These are phyloP conservation scores for Eueides isabella DNA, from an alignment of 1,140 invertebrate species.

Conservation along the genomic window DNA sequence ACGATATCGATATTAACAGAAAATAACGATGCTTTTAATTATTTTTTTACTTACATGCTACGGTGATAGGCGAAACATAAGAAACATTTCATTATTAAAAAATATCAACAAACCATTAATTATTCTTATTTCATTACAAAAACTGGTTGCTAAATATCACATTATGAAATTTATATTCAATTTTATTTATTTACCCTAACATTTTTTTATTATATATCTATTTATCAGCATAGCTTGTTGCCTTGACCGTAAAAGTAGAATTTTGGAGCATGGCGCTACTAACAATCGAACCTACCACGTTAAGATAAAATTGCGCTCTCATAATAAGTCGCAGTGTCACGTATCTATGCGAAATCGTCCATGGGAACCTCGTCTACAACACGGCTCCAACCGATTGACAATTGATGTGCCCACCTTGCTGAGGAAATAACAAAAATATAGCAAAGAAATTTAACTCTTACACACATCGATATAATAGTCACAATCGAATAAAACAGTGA, in stretches of 20 bases:
- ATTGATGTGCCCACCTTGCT: slow-evolving; percentile 57
- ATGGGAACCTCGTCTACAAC: slow-evolving; percentile 56
- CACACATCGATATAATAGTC: not conserved
- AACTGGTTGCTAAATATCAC: too few species aligned
- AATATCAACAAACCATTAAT: too few species aligned
- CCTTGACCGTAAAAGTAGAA: not conserved
- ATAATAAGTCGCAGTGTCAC: slow-evolving; percentile 50
- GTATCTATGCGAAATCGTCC: slow-evolving; percentile 59
- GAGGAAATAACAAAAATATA: slow-evolving; percentile 3
- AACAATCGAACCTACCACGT: slow-evolving; percentile 18
- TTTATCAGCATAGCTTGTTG: not conserved
- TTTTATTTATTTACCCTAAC: too few species aligned
- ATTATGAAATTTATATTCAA: too few species aligned
- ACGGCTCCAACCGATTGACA: slow-evolving; percentile 54
- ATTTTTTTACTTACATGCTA: too few species aligned
- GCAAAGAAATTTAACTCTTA: slow-evolving; percentile 16
- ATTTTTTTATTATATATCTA: too few species aligned
- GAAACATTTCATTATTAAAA: too few species aligned
- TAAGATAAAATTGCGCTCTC: slow-evolving; percentile 25
- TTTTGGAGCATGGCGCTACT: not conserved
- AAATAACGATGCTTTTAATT: not conserved
- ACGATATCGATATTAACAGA: not conserved
- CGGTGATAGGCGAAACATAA: too few species aligned
- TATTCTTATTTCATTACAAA: too few species aligned
- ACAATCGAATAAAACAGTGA: not conserved